Conservation (phyloP, 1,140 invertebrate genomes). For the Zaprionus ornatus region DNA sequence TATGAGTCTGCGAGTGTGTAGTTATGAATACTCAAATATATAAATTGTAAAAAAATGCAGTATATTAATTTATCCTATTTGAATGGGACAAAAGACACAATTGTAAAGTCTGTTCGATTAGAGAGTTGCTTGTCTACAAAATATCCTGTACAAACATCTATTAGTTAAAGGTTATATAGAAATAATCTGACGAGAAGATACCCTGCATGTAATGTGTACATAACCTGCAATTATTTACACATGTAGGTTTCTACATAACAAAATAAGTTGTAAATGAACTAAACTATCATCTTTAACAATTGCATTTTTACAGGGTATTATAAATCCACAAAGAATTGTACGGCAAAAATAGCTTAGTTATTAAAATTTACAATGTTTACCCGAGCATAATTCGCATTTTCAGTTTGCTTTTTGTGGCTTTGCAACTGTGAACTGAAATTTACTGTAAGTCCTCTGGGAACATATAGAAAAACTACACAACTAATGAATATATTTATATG, state of each 20-base stretch:
- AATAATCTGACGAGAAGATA: no score
- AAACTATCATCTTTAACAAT: background rate
- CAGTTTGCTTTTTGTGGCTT: background rate
- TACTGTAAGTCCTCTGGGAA: background rate
- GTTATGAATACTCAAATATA: background rate
- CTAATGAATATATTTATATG: background rate
- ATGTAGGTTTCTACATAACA: no score
- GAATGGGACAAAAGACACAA: background rate
- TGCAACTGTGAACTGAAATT: background rate
- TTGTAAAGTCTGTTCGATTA: background rate
- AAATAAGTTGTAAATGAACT: background rate
- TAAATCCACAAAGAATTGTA: background rate
- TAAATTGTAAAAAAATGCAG: background rate
- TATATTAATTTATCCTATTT: slow-evolving; percentile 10
- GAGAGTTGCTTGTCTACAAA: background rate
- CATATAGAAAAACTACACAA: background rate
- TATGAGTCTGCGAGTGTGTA: background rate
- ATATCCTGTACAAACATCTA: background rate
- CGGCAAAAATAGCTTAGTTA: background rate
- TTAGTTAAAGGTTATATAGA: no score
- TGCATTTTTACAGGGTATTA: background rate
- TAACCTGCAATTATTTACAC: background rate
- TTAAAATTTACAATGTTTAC: slow-evolving; percentile 2
- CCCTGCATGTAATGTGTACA: background rate
- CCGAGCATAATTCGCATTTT: slow-evolving; percentile 3